A percentile compares a stretch with the other conserved stretches of the same genome.
phyloP scores from a whole-genome alignment of 35 echinoderm and acorn worm genomes.

The Patiria miniata region DNA sequence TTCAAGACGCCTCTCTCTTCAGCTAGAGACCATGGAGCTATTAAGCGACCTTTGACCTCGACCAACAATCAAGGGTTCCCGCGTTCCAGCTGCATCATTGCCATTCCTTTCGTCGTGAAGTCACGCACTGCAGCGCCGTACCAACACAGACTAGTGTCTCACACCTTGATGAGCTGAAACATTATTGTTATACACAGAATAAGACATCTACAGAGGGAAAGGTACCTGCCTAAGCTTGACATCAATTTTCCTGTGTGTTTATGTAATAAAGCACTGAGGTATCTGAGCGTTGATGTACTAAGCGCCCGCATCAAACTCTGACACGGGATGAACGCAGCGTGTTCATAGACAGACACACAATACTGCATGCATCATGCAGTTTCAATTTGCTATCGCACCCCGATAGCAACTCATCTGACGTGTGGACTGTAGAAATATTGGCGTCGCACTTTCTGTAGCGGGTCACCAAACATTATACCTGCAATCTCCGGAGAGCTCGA shows the following conservation, averaged over 20 bases:
- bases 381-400: background rate
- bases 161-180: too few relatives aligned
- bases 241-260: background rate
- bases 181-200: too few relatives aligned
- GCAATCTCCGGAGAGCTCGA: too few relatives aligned
- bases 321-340: background rate
- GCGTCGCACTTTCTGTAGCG: background rate
- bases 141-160: too few relatives aligned
- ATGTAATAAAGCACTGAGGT: background rate
- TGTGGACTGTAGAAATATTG: background rate
- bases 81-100: conserved; percentile 13
- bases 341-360: too few relatives aligned
- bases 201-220: too few relatives aligned
- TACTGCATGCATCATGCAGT: background rate
- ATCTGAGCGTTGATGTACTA: background rate
- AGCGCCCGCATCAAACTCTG: background rate
- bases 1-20: too few relatives aligned
- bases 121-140: background rate
- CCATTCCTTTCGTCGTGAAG: conserved; percentile 7
- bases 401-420: background rate
- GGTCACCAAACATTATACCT: background rate
- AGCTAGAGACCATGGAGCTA: background rate
- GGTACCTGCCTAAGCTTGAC: background rate
- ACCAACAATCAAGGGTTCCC: background rate
- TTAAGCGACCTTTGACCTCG: conserved; percentile 4